Conservation (phyloP, 2,888 invertebrate genomes). For the Callyntrura guangdongensis region DNA sequence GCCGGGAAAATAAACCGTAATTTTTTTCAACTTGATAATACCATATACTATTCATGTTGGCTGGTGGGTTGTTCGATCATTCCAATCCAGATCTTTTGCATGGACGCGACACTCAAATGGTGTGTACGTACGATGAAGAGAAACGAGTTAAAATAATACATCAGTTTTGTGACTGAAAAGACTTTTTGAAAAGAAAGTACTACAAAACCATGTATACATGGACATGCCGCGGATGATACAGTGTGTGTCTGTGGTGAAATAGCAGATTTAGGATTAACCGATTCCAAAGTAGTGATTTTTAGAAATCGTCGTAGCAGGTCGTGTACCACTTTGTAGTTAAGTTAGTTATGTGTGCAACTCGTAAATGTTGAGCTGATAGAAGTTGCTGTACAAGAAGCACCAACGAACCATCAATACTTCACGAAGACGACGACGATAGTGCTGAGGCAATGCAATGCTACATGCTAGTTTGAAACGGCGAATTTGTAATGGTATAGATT, state of each 20-base stretch:
- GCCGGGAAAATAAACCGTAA: slow-evolving; percentile 74
- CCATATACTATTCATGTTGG: slow-evolving; percentile 62
- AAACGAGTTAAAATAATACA: slow-evolving; percentile 29
- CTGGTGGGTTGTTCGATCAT: slow-evolving; percentile 64
- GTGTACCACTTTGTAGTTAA: neutral
- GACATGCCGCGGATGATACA: neutral
- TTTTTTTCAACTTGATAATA: slow-evolving; percentile 26
- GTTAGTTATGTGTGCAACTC: neutral
- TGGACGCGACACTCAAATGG: slow-evolving; percentile 49
- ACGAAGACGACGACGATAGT: neutral
- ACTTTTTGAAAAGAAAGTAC: slow-evolving; percentile 38
- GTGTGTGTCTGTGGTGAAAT: slow-evolving; percentile 29
- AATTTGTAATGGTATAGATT: slow-evolving; percentile 8
- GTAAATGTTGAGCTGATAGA: slow-evolving; percentile 17
- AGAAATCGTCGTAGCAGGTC: slow-evolving; percentile 41
- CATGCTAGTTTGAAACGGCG: slow-evolving; percentile 10
- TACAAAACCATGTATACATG: neutral
- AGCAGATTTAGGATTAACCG: slow-evolving; percentile 9
- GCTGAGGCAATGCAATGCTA: slow-evolving; percentile 17
- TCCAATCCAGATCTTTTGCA: slow-evolving; percentile 73
- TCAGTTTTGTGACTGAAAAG: slow-evolving; percentile 45
- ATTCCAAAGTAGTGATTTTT: slow-evolving; percentile 13
- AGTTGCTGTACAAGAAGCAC: neutral
- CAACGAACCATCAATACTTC: slow-evolving; percentile 7
- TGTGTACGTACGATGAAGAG: neutral